These are phyloP conservation scores for Pempheris klunzingeri DNA, from an alignment of 2,797 vertebrate genomes.

Conservation along the genomic window DNA sequence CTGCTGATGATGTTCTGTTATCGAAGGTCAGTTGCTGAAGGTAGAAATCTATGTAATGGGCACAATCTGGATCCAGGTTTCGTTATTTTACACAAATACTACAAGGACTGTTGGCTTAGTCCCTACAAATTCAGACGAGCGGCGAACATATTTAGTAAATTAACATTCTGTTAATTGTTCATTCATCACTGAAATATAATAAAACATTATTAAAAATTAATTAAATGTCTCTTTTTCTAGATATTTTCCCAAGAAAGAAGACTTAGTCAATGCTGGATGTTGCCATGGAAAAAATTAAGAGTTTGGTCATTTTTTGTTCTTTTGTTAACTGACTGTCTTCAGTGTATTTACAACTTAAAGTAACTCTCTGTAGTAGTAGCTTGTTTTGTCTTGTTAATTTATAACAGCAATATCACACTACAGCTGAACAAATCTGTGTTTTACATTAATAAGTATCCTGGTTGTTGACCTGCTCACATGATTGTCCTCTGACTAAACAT, in stretches of 20 bases:
- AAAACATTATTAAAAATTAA: slow-evolving; percentile 5
- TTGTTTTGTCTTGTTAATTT: slow-evolving; percentile 24
- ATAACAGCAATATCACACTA: not conserved
- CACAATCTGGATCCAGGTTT: not conserved
- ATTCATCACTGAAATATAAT: not conserved
- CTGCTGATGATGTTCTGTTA: slow-evolving; percentile 75
- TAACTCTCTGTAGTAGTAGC: not conserved
- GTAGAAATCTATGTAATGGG: not conserved
- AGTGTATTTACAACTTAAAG: not conserved
- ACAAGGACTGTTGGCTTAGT: not conserved
- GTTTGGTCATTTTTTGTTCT: not conserved
- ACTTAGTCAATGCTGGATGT: slow-evolving; percentile 62
- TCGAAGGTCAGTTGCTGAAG: slow-evolving; percentile 69
- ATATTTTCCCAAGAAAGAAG: slow-evolving; percentile 76
- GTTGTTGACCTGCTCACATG: not conserved
- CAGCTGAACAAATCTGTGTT: not conserved
- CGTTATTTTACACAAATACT: not conserved
- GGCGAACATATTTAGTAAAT: slow-evolving; percentile 2
- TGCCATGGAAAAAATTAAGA: slow-evolving; percentile 71
- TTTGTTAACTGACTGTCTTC: not conserved
- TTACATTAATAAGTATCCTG: not conserved
- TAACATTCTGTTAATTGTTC: not conserved
- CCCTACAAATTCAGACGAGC: too few species aligned
- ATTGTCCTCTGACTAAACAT: slow-evolving; percentile 4
- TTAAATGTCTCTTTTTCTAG: slow-evolving; percentile 70